Conservation (phyloP, 2,797 vertebrate genomes). For the Falco novaeseelandiae region DNA sequence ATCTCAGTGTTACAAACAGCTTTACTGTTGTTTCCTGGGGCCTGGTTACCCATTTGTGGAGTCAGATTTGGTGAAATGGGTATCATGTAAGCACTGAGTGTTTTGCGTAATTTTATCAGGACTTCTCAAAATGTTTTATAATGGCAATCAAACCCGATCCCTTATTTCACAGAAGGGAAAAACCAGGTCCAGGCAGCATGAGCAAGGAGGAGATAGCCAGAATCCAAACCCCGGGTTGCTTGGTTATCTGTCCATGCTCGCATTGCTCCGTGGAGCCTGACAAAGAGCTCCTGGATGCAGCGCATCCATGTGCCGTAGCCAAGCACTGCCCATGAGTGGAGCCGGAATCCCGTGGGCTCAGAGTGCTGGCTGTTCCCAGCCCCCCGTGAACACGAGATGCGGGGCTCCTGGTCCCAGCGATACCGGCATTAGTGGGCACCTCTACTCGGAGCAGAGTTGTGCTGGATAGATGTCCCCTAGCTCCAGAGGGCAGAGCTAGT, state of each 20-base stretch:
- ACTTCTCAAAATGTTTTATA: not conserved
- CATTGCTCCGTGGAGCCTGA: fast-evolving
- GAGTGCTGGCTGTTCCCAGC: not conserved
- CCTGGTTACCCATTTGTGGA: not conserved
- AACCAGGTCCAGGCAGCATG: fast-evolving
- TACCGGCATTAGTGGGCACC: fast-evolving
- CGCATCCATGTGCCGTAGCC: fast-evolving
- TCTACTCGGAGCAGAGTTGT: not conserved
- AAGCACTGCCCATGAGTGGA: fast-evolving
- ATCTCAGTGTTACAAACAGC: not conserved
- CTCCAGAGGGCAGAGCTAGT: not conserved
- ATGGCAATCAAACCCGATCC: not conserved
- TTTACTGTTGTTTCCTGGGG: not conserved
- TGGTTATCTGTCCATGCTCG: not conserved
- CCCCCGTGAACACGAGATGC: fast-evolving
- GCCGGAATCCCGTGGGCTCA: not conserved
- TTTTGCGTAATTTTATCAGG: not conserved
- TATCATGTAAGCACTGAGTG: too few relatives aligned
- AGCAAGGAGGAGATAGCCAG: not conserved
- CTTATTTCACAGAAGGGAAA: not conserved
- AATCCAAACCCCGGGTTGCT: not conserved
- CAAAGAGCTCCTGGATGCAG: not conserved
- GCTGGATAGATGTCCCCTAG: fast-evolving
- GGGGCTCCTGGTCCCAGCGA: not conserved
- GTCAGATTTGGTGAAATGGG: not conserved